Percentiles rank a stretch among this genome's conserved stretches.
phyloP scores from a whole-genome alignment of 2,888 invertebrate genomes.

The Arctia plantaginis region DNA sequence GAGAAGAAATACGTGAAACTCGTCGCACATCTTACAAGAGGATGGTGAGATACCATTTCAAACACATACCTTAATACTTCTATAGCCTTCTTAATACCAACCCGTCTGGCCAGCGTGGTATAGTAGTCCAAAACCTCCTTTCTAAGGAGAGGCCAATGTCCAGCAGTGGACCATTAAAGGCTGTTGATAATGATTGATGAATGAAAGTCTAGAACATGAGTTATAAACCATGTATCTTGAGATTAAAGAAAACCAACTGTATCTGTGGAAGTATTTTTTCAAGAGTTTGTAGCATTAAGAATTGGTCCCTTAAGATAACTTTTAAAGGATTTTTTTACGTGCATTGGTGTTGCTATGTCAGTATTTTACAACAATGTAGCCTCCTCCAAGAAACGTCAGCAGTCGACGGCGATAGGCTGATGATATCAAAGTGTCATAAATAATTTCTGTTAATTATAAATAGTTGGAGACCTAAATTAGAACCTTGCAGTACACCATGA shows the following conservation, averaged over 20 bases:
- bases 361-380: no score
- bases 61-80: background rate
- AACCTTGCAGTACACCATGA: background rate
- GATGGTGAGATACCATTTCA: constrained; percentile 87
- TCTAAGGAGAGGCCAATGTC: no score
- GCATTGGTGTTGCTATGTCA: background rate
- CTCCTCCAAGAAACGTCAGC: no score
- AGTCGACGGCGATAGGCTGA: no score
- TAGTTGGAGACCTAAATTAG: background rate
- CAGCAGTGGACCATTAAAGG: no score
- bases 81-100: no score
- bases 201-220: background rate
- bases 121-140: no score
- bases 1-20: constrained; percentile 89
- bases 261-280: background rate
- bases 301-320: background rate
- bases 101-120: no score
- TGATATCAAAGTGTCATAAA: background rate
- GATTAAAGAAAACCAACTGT: no score
- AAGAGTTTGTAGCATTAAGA: background rate
- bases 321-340: background rate
- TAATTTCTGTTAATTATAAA: background rate
- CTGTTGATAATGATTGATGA: no score
- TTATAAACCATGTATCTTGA: no score
- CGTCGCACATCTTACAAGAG: constrained; percentile 91